Evolutionary conservation across 1,140 invertebrate genomes (phyloP), one percentile per base, ranked within the genome.

Genomic region (Epicauta chinensis): DNA sequence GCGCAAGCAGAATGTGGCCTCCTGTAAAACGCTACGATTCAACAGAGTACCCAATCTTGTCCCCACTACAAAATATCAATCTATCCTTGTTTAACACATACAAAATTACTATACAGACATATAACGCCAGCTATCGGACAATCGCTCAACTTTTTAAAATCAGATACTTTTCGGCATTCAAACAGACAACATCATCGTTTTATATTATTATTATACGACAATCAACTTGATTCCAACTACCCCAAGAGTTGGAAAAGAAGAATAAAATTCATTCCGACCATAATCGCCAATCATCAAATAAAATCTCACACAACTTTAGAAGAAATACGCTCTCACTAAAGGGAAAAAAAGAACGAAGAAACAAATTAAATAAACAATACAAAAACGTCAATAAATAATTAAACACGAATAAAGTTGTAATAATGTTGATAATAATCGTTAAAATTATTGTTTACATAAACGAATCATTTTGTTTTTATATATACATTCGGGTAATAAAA

Each of bases 161-260:
- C 63, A 68, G 62, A 69, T 54, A 51, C 60, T 58, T 60, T 64
- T 53, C 39, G 58, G 58, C 55, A 51, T 51, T 62, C 63, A 66
- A 63, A 69, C 61, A 64, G 60, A 62, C 61, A 64, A 67, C 64
- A 67, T 67, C 65, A 66, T 61, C 45, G 56, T 58, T 60, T n/a
- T 23, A 23, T 62, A 66, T 68, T 62, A n/a, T n/a, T n/a, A n/a
- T n/a, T n/a, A n/a, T n/a, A n/a, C n/a, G 59, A 54, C 50, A 58
- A 56, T 61, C n/a, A n/a, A n/a, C n/a, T n/a, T n/a, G 4, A 23
- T 23, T 23, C 7, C 23, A 23, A 23, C 23, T 23, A 23, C 23
- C 23, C 23, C 23, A 23, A 5, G 4, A 2, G 7, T 5, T 7
- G 7, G 23, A 23, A 7, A 23, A 23, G 7, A 7, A 23, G 23